Percentiles rank a stretch among this genome's conserved stretches.
These are phyloP conservation scores for Hipposideros larvatus DNA, from an alignment of 2,797 vertebrate species.

Conservation along the genomic window DNA sequence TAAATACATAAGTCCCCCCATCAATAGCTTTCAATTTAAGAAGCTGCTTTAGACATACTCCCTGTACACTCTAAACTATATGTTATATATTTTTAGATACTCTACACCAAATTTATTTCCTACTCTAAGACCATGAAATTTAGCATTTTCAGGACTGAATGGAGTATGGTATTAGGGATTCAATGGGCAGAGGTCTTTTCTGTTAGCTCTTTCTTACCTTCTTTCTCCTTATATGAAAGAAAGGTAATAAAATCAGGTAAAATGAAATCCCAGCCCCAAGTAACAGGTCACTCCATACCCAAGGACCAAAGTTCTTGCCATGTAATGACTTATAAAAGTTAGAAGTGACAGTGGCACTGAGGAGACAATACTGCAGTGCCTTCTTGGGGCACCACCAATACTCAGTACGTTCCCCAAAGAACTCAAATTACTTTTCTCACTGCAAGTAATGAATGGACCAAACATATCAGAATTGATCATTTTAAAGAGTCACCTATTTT, in stretches of 20 bases:
- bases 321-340: background rate
- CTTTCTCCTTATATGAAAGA: background rate
- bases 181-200: background rate
- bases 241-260: background rate
- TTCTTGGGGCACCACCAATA: background rate
- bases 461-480: background rate
- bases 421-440: constrained; percentile 28
- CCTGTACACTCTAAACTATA: background rate
- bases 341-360: background rate
- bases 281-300: background rate
- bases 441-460: background rate
- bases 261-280: background rate
- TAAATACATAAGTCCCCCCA: background rate
- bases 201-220: background rate
- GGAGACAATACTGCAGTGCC: background rate
- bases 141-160: background rate
- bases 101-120: constrained; percentile 36
- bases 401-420: background rate
- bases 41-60: constrained; percentile 13
- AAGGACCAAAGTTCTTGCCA: background rate
- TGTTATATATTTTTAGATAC: constrained; percentile 30
- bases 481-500: background rate
- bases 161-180: background rate
- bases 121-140: background rate
- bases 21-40: background rate